Conservation (phyloP, 2,797 vertebrate species). For the Geotrypetes seraphini region DNA sequence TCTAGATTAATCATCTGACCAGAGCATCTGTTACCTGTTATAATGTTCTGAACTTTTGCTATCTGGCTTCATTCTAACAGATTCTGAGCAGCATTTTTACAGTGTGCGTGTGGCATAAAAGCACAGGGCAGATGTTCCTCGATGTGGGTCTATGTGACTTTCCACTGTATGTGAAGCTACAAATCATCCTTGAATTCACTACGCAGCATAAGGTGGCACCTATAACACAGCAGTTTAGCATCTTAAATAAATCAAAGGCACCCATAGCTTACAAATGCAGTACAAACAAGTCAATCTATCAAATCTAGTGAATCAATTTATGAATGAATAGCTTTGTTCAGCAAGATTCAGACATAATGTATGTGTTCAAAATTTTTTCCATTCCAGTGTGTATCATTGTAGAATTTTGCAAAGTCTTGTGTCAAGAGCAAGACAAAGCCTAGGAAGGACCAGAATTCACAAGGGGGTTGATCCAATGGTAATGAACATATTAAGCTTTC, state of each 20-base stretch:
- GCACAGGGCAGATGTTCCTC: conserved; percentile 26
- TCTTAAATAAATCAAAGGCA: conserved; percentile 6
- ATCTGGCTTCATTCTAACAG: conserved; percentile 7
- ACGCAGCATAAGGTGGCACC: conserved; percentile 26
- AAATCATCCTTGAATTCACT: conserved; percentile 35
- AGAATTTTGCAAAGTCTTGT: no score
- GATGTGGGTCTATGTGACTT: conserved; percentile 4
- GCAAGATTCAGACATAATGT: no score
- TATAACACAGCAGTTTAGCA: conserved; percentile 16
- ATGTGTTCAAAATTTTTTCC: no score
- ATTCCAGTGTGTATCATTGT: no score
- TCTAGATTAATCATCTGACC: conserved; percentile 34
- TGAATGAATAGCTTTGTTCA: no score
- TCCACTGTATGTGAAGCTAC: conserved; percentile 17
- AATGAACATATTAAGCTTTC: no score
- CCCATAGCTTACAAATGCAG: conserved; percentile 8
- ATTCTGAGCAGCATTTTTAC: conserved; percentile 21
- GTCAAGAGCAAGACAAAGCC: no score
- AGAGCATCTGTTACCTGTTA: conserved; percentile 43
- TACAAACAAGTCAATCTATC: no score
- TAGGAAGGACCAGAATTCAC: conserved; percentile 13
- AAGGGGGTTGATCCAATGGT: no score
- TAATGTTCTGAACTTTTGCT: conserved; percentile 23
- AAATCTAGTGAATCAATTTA: no score
- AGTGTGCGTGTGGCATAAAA: conserved; percentile 9